Conservation (phyloP, 2,888 invertebrate genomes). For the Erynnis tages region DNA sequence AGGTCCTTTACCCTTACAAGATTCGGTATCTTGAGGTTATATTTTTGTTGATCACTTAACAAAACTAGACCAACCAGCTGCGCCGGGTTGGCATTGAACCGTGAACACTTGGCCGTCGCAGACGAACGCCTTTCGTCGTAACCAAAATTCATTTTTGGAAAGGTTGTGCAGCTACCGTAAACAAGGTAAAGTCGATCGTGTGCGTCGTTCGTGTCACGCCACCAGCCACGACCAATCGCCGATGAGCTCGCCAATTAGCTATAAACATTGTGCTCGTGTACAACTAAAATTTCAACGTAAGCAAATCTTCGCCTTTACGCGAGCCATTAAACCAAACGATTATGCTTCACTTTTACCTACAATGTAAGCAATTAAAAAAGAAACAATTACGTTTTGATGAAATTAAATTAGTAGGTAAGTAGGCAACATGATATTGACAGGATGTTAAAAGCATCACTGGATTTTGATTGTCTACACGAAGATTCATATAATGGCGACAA, state of each 20-base stretch:
- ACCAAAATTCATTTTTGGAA: conserved; percentile 18
- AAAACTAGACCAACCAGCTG: neutral
- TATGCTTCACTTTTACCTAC: too few species aligned
- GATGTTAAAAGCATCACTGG: too few species aligned
- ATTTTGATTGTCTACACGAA: too few species aligned
- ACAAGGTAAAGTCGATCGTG: conserved; percentile 18
- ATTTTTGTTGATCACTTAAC: neutral
- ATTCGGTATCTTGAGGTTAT: too few species aligned
- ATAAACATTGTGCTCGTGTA: neutral
- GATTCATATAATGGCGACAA: too few species aligned
- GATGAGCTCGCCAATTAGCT: neutral
- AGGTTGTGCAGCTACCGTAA: conserved; percentile 16
- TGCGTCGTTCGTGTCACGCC: conserved; percentile 15
- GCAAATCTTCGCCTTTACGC: neutral
- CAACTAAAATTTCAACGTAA: neutral
- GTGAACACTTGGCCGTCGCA: conserved; percentile 13
- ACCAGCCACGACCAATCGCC: conserved; percentile 2
- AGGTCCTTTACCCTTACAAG: too few species aligned
- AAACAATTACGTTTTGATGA: too few species aligned
- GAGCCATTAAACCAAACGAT: too few species aligned
- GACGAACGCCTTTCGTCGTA: conserved; percentile 13
- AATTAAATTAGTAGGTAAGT: too few species aligned
- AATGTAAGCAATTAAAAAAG: too few species aligned
- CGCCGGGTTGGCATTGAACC: conserved; percentile 10
- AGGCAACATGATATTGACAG: too few species aligned